Base-by-base conservation (phyloP, 2,797 vertebrate genomes). In the Sebastes glaucus region DNA sequence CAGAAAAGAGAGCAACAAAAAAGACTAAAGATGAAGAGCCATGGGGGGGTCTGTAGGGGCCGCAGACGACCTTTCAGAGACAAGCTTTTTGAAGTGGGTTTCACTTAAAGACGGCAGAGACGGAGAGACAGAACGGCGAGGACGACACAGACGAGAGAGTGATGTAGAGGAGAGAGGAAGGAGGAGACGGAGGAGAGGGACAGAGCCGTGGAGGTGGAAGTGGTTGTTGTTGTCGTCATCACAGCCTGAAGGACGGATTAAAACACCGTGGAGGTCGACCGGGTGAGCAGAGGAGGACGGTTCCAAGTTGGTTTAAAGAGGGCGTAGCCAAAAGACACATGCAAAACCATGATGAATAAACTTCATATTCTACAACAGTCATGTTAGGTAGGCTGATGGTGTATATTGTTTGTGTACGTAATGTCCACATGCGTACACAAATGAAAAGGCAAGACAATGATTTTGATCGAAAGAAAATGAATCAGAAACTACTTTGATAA, bases 181-280 rank as follows among this genome's bases (percentile, higher is more conserved):
- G 62, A 69, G 62, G 65, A 80, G 65, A 56, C 13, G 13, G 38
- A 42, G 38, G 38, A 42, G 38, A 42, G 22, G 60, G 77, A 82
- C 22, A 53, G 66, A 49, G 75, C 18, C 46, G n/a, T 3, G 14
- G 80, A 67, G 79, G 75, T 65, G 62, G 71, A 77, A 69, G 76
- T 46, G 74, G 49, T 22, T 80, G 78, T 70, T 88, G 80, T 65
- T 6, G 38, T 42, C 68, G 62, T 76, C 86, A 79, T 78, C 73
- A 46, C 77, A 85, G 78, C 71, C 82, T 87, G 64, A 81, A 91
- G 89, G 87, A 89, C 75, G 1, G 64, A 78, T 78, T 71, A 30
- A 59, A 87, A 79, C 59, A 65, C 2, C n/a, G 52, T 55, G 71
- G 65, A 85, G 84, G 87, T 80, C 65, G 49, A 72, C 28, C 20